These are phyloP conservation scores for Bovichtus variegatus DNA, from an alignment of 2,797 vertebrate genomes.

Conservation along the genomic window DNA sequence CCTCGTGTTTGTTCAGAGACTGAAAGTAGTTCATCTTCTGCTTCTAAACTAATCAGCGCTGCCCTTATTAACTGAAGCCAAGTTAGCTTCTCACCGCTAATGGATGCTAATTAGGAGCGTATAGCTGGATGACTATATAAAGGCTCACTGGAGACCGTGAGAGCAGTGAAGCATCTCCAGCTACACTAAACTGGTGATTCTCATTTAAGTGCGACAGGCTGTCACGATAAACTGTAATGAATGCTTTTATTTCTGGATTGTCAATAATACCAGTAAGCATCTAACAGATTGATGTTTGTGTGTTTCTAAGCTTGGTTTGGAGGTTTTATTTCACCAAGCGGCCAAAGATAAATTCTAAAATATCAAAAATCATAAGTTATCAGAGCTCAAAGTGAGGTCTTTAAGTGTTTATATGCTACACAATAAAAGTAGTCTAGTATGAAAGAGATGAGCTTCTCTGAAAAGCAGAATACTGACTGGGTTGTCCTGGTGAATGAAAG, in stretches of 20 bases:
- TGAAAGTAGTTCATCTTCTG: constrained; percentile 15
- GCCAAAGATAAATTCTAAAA: too few species aligned
- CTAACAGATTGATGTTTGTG: too few species aligned
- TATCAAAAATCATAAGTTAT: too few species aligned
- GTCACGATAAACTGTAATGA: background rate
- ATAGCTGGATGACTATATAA: background rate
- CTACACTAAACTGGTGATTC: background rate
- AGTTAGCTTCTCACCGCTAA: constrained; percentile 31
- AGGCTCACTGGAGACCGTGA: background rate
- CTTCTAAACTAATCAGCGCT: constrained; percentile 16
- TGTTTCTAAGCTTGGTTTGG: too few species aligned
- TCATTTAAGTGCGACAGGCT: background rate
- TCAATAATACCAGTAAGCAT: background rate
- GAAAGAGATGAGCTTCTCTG: too few species aligned
- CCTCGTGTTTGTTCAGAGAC: constrained; percentile 1
- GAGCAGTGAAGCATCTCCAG: background rate
- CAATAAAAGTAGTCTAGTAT: too few species aligned
- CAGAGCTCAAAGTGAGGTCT: too few species aligned
- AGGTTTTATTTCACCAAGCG: too few species aligned
- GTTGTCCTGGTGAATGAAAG: background rate
- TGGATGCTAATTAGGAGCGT: constrained; percentile 25
- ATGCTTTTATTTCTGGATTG: background rate
- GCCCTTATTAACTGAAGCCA: constrained; percentile 24
- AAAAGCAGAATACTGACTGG: background rate
- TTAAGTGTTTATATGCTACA: too few species aligned